Base-by-base conservation (phyloP, 2,113 vertebrate genomes). In the Scartelaos histophorus region DNA sequence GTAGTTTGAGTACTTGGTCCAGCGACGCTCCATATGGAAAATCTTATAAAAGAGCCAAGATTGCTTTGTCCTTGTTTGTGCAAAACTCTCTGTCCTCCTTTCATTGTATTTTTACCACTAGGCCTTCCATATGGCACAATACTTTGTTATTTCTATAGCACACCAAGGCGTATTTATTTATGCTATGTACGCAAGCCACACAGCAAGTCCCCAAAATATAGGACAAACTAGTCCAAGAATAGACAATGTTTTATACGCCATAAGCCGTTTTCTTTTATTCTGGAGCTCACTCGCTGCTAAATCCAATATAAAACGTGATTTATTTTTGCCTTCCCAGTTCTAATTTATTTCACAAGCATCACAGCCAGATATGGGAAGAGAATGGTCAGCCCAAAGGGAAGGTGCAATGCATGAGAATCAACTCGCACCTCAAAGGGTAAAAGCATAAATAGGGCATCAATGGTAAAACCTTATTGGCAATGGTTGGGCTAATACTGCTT, bases 191-290 rank as follows among this genome's bases (percentile, higher is more conserved):
- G 67, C 76, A 65, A 29, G 69, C 62, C 64, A 69, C 73, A 81
- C 68, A 53, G 69, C 62, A 71, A 82, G 74, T 70, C 76, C 72
- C 49, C 7, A 76, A 87, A 83, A 88, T 82, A 84, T 87, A 82
- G 83, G 79, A 85, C 82, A 82, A 79, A 81, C 58, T 74, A 82
- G 72, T 76, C 84, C 79, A 76, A 77, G 80, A 90, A 89, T 90
- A 89, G 84, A 84, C 72, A 71, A 73, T 7, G 29, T 79, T 82
- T 88, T 69, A 87, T 78, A 74, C 74, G 82, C 60, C 49, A 51
- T 82, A 65, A 82, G 78, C 76, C 74, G 62, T 46, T 84, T 45
- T 74, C 70, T 83, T 82, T 80, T 76, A 67, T 19, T 19, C 81
- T 5, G 67, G 71, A 75, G 68, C 78, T 80, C 75, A 54, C 70